These are phyloP conservation scores for Drosophila pseudoananassae DNA, from an alignment of 1,140 invertebrate species.

Conservation along the genomic window DNA sequence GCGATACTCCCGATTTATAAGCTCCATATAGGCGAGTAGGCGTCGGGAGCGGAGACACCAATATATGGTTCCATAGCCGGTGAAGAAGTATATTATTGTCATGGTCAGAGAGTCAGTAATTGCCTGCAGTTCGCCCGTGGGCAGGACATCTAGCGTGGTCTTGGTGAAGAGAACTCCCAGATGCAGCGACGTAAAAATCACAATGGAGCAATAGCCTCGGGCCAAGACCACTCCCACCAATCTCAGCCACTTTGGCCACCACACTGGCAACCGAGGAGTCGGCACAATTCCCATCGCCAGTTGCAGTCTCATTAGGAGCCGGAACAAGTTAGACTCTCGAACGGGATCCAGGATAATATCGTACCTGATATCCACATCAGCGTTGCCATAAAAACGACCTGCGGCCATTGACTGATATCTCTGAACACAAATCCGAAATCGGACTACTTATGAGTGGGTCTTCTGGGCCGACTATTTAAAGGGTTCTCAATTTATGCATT, in stretches of 20 bases:
- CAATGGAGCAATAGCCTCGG: constrained; percentile 32
- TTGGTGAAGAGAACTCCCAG: constrained; percentile 64
- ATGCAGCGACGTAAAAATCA: constrained; percentile 48
- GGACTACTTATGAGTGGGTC: constrained; percentile 32
- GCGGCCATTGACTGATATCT: constrained; percentile 48
- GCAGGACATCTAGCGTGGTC: constrained; percentile 63
- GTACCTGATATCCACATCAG: constrained; percentile 45
- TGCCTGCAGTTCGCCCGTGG: constrained; percentile 61
- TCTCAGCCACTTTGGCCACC: constrained; percentile 38
- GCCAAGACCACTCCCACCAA: neutral
- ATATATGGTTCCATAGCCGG: constrained; percentile 59
- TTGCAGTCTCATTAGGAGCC: constrained; percentile 32
- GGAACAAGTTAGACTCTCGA: constrained; percentile 46
- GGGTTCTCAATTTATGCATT: constrained; percentile 68
- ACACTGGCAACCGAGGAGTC: constrained; percentile 15
- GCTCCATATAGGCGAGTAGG: constrained; percentile 38
- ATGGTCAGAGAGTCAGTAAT: constrained; percentile 77
- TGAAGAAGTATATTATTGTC: constrained; percentile 74
- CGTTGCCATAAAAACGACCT: constrained; percentile 62
- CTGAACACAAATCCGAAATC: neutral
- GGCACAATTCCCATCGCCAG: constrained; percentile 43
- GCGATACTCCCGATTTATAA: constrained; percentile 64
- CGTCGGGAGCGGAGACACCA: constrained; percentile 54
- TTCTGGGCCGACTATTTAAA: constrained; percentile 50
- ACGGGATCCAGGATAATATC: constrained; percentile 29